phyloP scores from a whole-genome alignment of 2,113 vertebrate genomes.

The Lucifuga dentata region DNA sequence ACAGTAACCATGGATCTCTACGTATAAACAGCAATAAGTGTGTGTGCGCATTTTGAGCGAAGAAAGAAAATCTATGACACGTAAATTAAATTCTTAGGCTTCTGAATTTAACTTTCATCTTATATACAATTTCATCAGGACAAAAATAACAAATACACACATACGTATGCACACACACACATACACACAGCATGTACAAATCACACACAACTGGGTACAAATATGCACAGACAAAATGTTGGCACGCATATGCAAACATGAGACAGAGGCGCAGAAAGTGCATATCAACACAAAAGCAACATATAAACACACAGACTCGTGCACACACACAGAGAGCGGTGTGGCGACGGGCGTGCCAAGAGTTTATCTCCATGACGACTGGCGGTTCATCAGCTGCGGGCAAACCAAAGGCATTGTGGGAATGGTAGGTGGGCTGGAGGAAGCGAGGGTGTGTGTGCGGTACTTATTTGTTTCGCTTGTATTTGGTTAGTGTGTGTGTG shows the following conservation, averaged over 20 bases:
- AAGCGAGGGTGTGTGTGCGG: not conserved
- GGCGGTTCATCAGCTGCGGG: not conserved
- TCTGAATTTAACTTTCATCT: constrained; percentile 11
- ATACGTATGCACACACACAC: not conserved
- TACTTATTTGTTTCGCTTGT: constrained; percentile 12
- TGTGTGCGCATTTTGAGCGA: constrained; percentile 2
- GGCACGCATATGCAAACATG: constrained; percentile 31
- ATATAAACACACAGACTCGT: not conserved
- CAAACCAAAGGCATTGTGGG: constrained; percentile 52
- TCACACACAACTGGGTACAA: constrained; percentile 15
- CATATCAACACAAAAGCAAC: not conserved
- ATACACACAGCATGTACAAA: constrained; percentile 18
- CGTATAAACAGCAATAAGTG: constrained; percentile 34
- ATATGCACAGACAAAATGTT: constrained; percentile 35
- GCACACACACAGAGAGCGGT: not conserved
- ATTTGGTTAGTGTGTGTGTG: constrained; percentile 4
- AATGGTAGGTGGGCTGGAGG: not conserved
- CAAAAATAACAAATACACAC: not conserved
- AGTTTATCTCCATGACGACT: constrained; percentile 1
- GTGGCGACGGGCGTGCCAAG: constrained; percentile 18
- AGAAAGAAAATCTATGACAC: constrained; percentile 9
- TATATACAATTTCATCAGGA: constrained; percentile 33
- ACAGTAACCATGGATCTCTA: constrained; percentile 30
- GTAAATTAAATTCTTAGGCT: constrained; percentile 62
- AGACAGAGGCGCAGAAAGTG: constrained; percentile 22